Base-by-base conservation (phyloP, 2,113 vertebrate species). In the Ancistrus triradiatus region DNA sequence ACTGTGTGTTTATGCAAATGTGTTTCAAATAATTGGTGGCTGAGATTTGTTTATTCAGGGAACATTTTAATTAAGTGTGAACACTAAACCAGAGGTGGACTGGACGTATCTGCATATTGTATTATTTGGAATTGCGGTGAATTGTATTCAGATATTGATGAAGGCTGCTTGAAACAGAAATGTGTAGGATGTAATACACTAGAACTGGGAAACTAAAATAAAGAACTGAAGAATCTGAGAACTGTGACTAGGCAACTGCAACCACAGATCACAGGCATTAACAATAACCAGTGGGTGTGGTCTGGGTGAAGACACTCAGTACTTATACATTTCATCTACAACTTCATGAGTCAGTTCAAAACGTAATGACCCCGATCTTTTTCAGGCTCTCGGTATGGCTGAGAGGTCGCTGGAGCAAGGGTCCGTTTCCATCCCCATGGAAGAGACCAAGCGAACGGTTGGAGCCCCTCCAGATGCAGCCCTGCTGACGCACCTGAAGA, bases 401-500 rank as follows among this genome's bases (percentile, higher is more conserved):
- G 93, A 93, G 78, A 92, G 77, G 78, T 74, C 81, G 0, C 75
- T 86, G 58, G 91, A 94, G 1, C 79, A 80, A 7, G 69, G 82
- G 0, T 83, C 88, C 0, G 92, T 93, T 73, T 87, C 91, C 57
- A 93, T 95, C 69, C 86, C 91, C 7, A 86, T 96, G 87, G 94
- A 97, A 83, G 95, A 94, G 70, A 87, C 90, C 1, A 91, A 93
- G 65, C 86, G 87, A 69, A 85, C 79, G 0, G 60, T 77, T 1
- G 84, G 82, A 15, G 74, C 89, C 0, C 83, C 81, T 7, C 85
- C 81, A 24, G 96, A 99, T 37, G 88, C 91, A 0, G 85, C 93
- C 0, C 81, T 99, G 69, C 87, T 98, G 83, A 92, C 88, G 74
- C 95, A 97, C 83, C 80, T 99, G 81, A 99, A 98, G 87, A 99